These are phyloP conservation scores for Fregata magnificens DNA, from an alignment of 2,113 vertebrate species.

Conservation along the genomic window DNA sequence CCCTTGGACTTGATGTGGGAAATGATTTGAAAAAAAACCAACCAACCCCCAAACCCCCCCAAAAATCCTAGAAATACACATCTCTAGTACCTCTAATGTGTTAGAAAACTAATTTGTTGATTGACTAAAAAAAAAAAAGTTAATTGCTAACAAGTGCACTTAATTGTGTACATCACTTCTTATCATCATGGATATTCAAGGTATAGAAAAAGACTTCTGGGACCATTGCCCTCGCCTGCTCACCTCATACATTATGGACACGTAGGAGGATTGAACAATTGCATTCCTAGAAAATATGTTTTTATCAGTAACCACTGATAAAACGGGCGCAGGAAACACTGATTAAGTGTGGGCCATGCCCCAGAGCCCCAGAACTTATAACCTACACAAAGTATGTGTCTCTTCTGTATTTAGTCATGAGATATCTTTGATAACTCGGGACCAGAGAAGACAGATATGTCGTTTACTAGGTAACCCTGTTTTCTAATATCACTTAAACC, in stretches of 20 bases:
- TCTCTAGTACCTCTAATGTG: background rate
- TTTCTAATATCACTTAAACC: background rate
- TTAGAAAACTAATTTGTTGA: background rate
- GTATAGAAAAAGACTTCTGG: background rate
- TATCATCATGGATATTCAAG: background rate
- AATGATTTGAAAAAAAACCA: background rate
- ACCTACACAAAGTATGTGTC: background rate
- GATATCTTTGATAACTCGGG: rapidly evolving
- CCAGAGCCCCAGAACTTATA: background rate
- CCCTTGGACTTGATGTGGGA: background rate
- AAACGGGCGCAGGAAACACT: background rate
- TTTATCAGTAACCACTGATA: background rate
- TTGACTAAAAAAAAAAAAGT: background rate
- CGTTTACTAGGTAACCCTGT: background rate
- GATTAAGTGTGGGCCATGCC: background rate
- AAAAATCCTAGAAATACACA: background rate
- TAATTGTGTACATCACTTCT: background rate
- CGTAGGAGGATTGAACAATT: background rate
- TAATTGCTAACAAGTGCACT: background rate
- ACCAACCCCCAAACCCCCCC: too few species aligned
- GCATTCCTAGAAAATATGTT: background rate
- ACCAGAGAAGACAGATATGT: background rate
- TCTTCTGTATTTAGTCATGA: background rate
- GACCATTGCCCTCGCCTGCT: background rate
- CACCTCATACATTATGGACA: background rate